Percentiles rank a stretch among this genome's conserved stretches.
phyloP scores from a whole-genome alignment of 1,140 invertebrate genomes.

The Solenopsis fugax region DNA sequence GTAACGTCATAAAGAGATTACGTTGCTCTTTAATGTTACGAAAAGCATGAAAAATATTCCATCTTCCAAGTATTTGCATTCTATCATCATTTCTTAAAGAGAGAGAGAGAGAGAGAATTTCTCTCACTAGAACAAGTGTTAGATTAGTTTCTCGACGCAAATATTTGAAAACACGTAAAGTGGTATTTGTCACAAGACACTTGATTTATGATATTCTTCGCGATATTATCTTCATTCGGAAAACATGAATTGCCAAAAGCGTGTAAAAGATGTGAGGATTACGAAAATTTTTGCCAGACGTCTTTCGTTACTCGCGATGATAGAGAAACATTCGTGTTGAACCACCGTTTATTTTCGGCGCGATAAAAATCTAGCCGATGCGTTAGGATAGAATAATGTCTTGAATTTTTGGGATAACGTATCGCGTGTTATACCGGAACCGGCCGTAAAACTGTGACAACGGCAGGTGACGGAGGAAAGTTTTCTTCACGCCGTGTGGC shows the following conservation, averaged over 20 bases:
- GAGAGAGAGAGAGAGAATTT: neutral
- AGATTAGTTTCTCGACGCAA: neutral
- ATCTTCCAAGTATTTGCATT: constrained; percentile 31
- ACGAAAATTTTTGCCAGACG: neutral
- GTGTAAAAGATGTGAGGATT: neutral
- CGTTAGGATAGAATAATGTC: constrained; percentile 3
- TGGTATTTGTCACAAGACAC: neutral
- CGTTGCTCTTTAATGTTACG: neutral
- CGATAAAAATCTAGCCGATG: constrained; percentile 1
- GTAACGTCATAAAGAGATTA: constrained; percentile 58
- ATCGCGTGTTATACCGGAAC: constrained; percentile 45
- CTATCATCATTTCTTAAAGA: constrained; percentile 17
- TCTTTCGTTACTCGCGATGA: neutral
- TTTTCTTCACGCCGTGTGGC: constrained; percentile 66
- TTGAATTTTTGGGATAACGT: constrained; percentile 33
- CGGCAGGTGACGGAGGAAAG: constrained; percentile 66
- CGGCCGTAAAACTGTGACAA: constrained; percentile 65
- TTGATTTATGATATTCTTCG: neutral
- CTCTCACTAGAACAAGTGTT: neutral
- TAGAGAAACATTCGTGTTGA: neutral
- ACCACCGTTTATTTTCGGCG: neutral
- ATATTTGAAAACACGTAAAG: constrained; percentile 11
- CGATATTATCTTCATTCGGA: neutral
- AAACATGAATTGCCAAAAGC: neutral
- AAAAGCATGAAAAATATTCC: constrained; percentile 30